Conservation (phyloP, 64 coral and sea anemone species). For the Porites australiensis region DNA sequence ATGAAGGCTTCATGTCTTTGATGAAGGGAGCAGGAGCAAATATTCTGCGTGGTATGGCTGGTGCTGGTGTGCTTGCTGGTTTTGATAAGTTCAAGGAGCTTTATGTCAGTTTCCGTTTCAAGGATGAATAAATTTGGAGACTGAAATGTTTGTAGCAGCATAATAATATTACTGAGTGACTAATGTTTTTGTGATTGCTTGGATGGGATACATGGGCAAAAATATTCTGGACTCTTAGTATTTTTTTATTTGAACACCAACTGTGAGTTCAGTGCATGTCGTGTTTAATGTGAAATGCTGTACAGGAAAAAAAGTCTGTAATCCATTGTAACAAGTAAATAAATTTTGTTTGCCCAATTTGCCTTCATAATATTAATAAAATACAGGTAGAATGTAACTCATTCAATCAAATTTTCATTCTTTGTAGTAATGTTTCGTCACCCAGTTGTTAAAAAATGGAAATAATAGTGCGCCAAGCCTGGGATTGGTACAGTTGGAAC, state of each 20-base stretch:
- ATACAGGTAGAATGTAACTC: background rate
- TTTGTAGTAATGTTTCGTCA: too few species aligned
- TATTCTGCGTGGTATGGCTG: slow-evolving; percentile 96
- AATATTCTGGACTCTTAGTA: slow-evolving; percentile 11
- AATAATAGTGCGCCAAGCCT: too few species aligned
- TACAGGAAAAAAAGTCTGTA: slow-evolving; percentile 1
- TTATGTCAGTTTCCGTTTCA: slow-evolving; percentile 81
- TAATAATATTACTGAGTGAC: slow-evolving; percentile 12
- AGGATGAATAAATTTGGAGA: slow-evolving; percentile 37
- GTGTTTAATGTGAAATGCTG: slow-evolving; percentile 1
- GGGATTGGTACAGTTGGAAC: too few species aligned
- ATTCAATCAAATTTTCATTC: background rate
- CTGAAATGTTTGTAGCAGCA: background rate
- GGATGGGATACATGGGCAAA: background rate
- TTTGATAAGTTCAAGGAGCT: slow-evolving; percentile 99
- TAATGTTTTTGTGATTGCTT: background rate
- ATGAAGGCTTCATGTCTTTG: slow-evolving; percentile 91
- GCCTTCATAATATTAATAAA: background rate
- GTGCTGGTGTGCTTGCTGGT: slow-evolving; percentile 97
- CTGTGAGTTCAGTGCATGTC: background rate
- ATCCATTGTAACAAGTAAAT: background rate
- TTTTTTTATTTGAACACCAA: background rate
- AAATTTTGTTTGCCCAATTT: background rate
- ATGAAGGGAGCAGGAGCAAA: slow-evolving; percentile 99
- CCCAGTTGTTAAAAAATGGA: too few species aligned